These are phyloP conservation scores for Meteorus colon DNA, from an alignment of 2,888 invertebrate genomes.

Conservation along the genomic window DNA sequence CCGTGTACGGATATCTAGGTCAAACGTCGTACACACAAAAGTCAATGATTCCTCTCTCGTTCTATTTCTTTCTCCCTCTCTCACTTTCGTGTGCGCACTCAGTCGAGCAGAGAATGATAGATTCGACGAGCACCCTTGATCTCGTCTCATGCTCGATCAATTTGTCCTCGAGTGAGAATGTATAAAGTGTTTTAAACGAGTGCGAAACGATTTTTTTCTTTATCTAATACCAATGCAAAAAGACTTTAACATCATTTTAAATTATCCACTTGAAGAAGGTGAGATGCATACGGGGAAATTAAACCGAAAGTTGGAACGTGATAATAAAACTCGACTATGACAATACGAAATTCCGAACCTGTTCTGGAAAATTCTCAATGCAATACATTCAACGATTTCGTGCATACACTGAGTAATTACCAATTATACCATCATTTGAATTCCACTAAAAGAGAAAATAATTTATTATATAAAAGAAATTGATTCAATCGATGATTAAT, in stretches of 20 bases:
- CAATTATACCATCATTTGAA: not conserved
- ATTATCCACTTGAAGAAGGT: not conserved
- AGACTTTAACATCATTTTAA: not conserved
- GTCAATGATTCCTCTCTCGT: constrained; percentile 44
- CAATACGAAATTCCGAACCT: no score
- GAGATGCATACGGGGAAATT: no score
- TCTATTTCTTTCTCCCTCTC: not conserved
- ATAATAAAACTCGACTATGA: no score
- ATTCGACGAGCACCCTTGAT: constrained; percentile 12
- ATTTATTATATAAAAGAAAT: not conserved
- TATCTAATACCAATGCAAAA: not conserved
- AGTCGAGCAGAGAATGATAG: constrained; percentile 24
- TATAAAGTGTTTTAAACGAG: not conserved
- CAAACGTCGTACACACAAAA: constrained; percentile 56
- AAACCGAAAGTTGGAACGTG: no score
- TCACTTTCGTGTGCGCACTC: constrained; percentile 35
- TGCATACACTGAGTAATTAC: no score
- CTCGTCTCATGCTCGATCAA: constrained; percentile 26
- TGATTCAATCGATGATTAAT: not conserved
- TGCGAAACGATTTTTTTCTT: not conserved
- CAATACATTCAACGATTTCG: no score
- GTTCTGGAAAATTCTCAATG: no score
- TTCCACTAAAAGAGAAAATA: constrained; percentile 4
- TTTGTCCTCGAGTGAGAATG: constrained; percentile 21
- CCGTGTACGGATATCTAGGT: constrained; percentile 54